phyloP scores from a whole-genome alignment of 2,888 invertebrate genomes.

The Rhagium mordax region DNA sequence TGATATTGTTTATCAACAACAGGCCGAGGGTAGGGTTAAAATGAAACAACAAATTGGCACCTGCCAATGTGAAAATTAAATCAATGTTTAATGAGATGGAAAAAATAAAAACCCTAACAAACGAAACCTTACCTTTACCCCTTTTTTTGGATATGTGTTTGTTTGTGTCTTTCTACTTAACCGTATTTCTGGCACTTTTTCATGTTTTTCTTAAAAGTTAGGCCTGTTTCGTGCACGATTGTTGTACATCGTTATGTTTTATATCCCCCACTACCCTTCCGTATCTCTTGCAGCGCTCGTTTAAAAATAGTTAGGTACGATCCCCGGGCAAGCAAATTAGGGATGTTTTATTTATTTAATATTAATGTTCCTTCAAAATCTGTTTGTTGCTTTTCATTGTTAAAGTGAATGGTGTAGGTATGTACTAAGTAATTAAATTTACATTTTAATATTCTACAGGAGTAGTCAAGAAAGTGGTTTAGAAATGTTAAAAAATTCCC shows the following conservation, averaged over 20 bases:
- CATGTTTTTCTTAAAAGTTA: slow-evolving; percentile 12
- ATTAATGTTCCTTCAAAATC: background rate
- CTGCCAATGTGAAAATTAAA: background rate
- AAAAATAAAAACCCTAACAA: background rate
- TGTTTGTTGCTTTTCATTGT: background rate
- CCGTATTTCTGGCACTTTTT: background rate
- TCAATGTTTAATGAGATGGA: background rate
- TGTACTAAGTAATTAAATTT: background rate
- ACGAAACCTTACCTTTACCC: background rate
- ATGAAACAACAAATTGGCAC: background rate
- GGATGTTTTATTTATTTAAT: slow-evolving; percentile 3
- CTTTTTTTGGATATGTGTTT: slow-evolving; percentile 1
- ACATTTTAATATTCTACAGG: background rate
- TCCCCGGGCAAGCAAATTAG: slow-evolving; percentile 23
- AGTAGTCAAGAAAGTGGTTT: background rate
- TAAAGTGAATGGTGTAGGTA: background rate
- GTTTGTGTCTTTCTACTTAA: background rate
- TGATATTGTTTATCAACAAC: slow-evolving; percentile 24
- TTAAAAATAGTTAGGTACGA: slow-evolving; percentile 19
- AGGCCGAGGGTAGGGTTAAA: slow-evolving; percentile 6
- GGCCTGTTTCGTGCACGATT: slow-evolving; percentile 19
- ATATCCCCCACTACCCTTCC: slow-evolving; percentile 15
- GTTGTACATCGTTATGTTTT: slow-evolving; percentile 15
- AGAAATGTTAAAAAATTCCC: too few relatives aligned
- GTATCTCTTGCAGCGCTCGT: slow-evolving; percentile 21